A percentile compares a stretch with the other conserved stretches of the same genome.
phyloP scores from a whole-genome alignment of 2,797 vertebrate species.

The Hydrophis major region DNA sequence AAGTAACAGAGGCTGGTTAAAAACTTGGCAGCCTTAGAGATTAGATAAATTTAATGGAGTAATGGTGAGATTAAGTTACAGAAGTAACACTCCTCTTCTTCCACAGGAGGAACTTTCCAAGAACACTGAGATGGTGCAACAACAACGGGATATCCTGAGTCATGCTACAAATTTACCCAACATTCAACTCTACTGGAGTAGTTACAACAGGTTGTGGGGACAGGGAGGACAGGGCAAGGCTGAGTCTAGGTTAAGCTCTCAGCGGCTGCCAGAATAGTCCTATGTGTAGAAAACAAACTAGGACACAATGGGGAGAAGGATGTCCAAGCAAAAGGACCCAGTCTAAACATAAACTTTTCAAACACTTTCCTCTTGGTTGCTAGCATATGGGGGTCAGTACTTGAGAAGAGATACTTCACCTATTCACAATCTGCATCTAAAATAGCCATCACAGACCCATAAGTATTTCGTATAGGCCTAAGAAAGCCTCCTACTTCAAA shows the following conservation, averaged over 20 bases:
- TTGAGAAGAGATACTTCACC: neutral
- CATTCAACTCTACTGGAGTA: constrained; percentile 87
- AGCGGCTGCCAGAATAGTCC: neutral
- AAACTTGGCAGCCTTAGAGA: neutral
- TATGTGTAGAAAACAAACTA: neutral
- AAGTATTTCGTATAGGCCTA: neutral
- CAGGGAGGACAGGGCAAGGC: neutral
- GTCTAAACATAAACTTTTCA: neutral
- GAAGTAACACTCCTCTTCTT: neutral
- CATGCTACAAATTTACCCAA: constrained; percentile 79
- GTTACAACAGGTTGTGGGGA: constrained; percentile 78
- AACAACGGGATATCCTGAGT: constrained; percentile 77
- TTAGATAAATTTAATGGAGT: neutral
- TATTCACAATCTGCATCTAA: neutral
- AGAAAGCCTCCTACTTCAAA: neutral
- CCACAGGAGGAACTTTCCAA: constrained; percentile 83
- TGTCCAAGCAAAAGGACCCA: neutral
- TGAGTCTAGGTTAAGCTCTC: neutral
- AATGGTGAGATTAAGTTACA: neutral
- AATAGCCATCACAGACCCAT: neutral
- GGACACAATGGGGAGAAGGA: neutral
- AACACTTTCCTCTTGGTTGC: neutral
- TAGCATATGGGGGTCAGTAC: neutral
- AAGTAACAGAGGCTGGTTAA: neutral
- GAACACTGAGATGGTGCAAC: constrained; percentile 81